Base-by-base conservation (phyloP, 2,113 vertebrate genomes). In the Plectropomus leopardus region DNA sequence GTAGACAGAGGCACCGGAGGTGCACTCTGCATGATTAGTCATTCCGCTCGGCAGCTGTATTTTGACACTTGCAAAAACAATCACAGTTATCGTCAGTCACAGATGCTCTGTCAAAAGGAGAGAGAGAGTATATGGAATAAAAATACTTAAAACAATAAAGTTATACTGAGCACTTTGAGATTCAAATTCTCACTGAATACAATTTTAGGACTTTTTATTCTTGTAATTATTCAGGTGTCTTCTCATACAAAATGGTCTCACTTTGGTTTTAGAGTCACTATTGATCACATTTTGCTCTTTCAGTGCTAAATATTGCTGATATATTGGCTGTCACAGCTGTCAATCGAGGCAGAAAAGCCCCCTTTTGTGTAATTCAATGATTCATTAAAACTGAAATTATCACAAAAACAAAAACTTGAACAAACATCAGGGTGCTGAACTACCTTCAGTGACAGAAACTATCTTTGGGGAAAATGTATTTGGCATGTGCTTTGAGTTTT, bases 21-120 rank as follows among this genome's bases (percentile, higher is more conserved):
- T 85, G 89, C 92, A 93, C 90, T 94, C 88, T 91, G 67, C 67
- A 80, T 92, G 92, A 94, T 95, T 92, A 94, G 88, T 91, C 93
- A 89, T 91, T 93, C 86, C 88, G 88, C 89, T 91, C 88, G 85
- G 91, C 95, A 95, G 94, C 94, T 94, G 94, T 94, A 94, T 94
- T 94, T 94, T 93, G 92, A 93, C 93, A 93, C 79, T 84, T 73
- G 74, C 72, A 86, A 92, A 92, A 83, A 87, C 88, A 94, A 94
- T 92, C 82, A 87, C 83, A 71, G 86, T 86, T 68, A 88, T 89
- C 70, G 26, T 79, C 87, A 71, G 88, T 84, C 91, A 92, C 86
- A 86, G 82, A 82, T 51, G 47, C 61, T 82, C 66, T 61, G 61
- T 81, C 51, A 64, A 81, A 79, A 77, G 67, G 16, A 78, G n/a